Evolutionary conservation across 2,888 invertebrate species (phyloP).

Genomic region (Chymomyza fuscimana): DNA sequence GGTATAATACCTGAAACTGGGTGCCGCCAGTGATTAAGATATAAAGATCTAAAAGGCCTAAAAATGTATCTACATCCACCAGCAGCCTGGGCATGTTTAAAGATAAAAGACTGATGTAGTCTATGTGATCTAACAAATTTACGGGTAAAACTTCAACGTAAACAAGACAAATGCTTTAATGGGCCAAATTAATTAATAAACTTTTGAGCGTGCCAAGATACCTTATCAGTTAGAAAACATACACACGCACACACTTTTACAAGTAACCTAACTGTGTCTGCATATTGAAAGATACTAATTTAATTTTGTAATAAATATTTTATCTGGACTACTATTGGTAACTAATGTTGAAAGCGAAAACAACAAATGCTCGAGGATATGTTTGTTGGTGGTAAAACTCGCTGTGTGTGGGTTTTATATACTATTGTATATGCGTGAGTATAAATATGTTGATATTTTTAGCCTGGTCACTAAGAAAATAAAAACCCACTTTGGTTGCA

Average conservation of each 20-base stretch:
- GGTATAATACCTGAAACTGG: too few species aligned
- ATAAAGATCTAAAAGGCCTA: too few species aligned
- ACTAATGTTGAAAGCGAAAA: neutral
- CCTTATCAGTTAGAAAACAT: neutral
- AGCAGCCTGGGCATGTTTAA: too few species aligned
- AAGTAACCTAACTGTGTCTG: neutral
- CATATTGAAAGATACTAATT: neutral
- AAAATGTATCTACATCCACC: too few species aligned
- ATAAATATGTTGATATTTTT: neutral
- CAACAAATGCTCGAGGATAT: neutral
- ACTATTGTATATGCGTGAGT: too few species aligned
- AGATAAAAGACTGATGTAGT: neutral
- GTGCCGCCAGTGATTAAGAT: too few species aligned
- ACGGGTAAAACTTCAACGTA: neutral
- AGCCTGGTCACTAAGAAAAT: neutral
- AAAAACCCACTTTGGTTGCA: conserved; percentile 6
- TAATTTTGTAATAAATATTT: neutral
- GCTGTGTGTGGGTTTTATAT: too few species aligned
- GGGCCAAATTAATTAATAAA: neutral
- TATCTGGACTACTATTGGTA: neutral
- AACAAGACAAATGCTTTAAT: neutral
- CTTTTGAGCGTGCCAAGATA: neutral
- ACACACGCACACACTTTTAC: neutral
- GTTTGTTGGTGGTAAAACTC: neutral
- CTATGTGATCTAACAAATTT: neutral